These are phyloP conservation scores for Aethina tumida DNA, from an alignment of 1,140 invertebrate genomes.

Conservation along the genomic window DNA sequence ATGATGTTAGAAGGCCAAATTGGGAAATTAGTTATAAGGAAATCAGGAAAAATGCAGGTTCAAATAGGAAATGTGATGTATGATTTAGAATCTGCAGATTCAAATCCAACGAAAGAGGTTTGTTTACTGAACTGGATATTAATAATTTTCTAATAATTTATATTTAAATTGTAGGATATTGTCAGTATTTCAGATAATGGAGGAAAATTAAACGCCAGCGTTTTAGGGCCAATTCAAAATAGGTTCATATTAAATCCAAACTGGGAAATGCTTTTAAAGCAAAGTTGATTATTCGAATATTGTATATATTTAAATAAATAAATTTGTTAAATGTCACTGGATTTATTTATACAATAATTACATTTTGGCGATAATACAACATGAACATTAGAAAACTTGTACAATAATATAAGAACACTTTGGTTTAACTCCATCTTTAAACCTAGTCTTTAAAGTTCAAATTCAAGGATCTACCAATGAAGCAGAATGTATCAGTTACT, in stretches of 20 bases:
- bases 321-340: no score
- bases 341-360: slow-evolving; percentile 1
- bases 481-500: slow-evolving; percentile 76
- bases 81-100: slow-evolving; percentile 14
- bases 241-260: slow-evolving; percentile 11
- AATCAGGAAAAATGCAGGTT: slow-evolving; percentile 24
- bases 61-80: slow-evolving; percentile 22
- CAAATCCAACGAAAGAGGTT: slow-evolving; percentile 13
- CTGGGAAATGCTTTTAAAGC: slow-evolving; percentile 10
- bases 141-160: no score
- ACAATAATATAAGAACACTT: no score
- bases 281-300: slow-evolving; percentile 3
- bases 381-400: no score
- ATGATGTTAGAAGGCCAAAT: slow-evolving; percentile 26
- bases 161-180: no score
- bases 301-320: neutral
- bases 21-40: slow-evolving; percentile 22
- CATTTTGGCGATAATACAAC: neutral
- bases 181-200: no score
- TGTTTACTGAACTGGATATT: no score
- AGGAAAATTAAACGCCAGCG: no score
- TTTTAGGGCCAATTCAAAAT: slow-evolving; percentile 13
- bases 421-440: no score
- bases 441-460: slow-evolving; percentile 33
- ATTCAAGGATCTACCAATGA: slow-evolving; percentile 68